phyloP scores from a whole-genome alignment of 2,113 vertebrate genomes.

The Tragelaphus buxtoni region DNA sequence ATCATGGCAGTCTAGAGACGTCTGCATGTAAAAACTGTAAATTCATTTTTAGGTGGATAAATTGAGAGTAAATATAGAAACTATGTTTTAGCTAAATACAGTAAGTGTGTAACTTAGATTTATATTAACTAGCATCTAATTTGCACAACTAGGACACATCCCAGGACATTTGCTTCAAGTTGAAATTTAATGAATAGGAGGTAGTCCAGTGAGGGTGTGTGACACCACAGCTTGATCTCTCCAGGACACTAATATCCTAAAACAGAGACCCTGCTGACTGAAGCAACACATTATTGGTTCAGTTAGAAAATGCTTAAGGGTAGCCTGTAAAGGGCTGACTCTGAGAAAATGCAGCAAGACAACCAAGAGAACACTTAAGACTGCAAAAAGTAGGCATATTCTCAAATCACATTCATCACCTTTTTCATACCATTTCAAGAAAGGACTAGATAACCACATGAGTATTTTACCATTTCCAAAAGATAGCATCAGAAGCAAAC shows the following conservation, averaged over 20 bases:
- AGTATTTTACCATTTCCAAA: conserved; percentile 25
- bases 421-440: conserved; percentile 46
- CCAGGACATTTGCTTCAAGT: conserved; percentile 50
- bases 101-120: conserved; percentile 64
- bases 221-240: neutral
- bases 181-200: conserved; percentile 43
- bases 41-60: conserved; percentile 50
- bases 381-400: neutral
- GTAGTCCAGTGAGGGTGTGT: neutral
- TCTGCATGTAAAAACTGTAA: conserved; percentile 65
- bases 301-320: neutral
- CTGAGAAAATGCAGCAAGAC: neutral
- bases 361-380: neutral
- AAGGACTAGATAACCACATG: conserved; percentile 24
- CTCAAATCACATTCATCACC: neutral
- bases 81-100: conserved; percentile 64
- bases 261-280: conserved; percentile 1
- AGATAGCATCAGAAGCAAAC: conserved; percentile 18
- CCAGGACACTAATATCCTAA: neutral
- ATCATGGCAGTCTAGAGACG: conserved; percentile 42
- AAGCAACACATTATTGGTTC: neutral
- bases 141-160: conserved; percentile 69
- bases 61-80: conserved; percentile 60
- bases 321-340: neutral
- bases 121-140: conserved; percentile 70